Conservation (phyloP, 2,888 invertebrate genomes). For the Drosophila nr. medialis region DNA sequence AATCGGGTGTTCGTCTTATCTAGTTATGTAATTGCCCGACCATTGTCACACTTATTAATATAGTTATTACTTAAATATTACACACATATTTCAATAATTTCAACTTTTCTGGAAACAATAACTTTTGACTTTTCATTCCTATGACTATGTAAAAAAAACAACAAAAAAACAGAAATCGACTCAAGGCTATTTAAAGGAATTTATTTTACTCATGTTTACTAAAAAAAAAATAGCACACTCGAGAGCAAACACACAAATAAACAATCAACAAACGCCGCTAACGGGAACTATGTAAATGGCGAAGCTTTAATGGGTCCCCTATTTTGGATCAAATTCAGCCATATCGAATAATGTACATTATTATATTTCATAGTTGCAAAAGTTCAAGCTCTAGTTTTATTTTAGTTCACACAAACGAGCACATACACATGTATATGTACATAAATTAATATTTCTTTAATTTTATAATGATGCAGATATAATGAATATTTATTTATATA, state of each 20-base stretch:
- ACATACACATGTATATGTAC: constrained; percentile 23
- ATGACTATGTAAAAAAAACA: constrained; percentile 6
- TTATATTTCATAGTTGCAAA: constrained; percentile 46
- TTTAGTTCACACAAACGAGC: constrained; percentile 18
- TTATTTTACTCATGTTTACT: constrained; percentile 14
- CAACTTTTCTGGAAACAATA: constrained; percentile 8
- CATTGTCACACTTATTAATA: constrained; percentile 7
- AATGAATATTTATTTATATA: constrained; percentile 48
- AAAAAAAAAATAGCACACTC: background rate
- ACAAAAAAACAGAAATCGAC: background rate
- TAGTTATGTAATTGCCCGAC: background rate
- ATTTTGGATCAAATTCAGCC: constrained; percentile 44
- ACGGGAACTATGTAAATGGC: constrained; percentile 39
- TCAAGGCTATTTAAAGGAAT: constrained; percentile 18
- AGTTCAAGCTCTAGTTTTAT: constrained; percentile 27
- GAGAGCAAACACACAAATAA: constrained; percentile 10
- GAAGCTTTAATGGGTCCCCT: constrained; percentile 41
- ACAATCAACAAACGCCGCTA: constrained; percentile 23
- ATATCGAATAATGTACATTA: constrained; percentile 60
- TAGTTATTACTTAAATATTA: constrained; percentile 8
- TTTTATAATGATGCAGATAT: constrained; percentile 30
- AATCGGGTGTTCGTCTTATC: constrained; percentile 3
- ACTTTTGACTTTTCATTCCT: constrained; percentile 23
- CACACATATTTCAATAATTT: background rate
- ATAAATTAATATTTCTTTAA: constrained; percentile 40